These are phyloP conservation scores for Cotesia typhae DNA, from an alignment of 1,140 invertebrate genomes.

Conservation along the genomic window DNA sequence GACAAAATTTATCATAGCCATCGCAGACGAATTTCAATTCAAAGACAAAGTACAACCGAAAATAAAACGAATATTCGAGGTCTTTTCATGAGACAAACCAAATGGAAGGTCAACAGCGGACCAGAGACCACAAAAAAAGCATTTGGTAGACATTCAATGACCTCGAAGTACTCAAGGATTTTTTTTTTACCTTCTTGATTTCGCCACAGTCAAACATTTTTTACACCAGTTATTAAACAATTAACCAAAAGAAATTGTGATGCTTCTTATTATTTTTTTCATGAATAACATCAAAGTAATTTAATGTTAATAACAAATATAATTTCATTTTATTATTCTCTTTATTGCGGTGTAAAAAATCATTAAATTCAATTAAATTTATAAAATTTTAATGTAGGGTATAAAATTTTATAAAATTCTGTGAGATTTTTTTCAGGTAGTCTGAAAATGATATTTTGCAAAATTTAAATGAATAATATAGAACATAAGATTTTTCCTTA, in stretches of 20 bases:
- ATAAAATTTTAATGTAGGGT: too few species aligned
- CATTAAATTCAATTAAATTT: too few species aligned
- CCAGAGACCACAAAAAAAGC: conserved; percentile 29
- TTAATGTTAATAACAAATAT: too few species aligned
- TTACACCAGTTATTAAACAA: too few species aligned
- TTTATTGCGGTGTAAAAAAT: too few species aligned
- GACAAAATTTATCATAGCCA: conserved; percentile 32
- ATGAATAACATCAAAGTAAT: too few species aligned
- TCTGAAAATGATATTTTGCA: too few species aligned
- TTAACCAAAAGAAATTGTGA: conserved; percentile 32
- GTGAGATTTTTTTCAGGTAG: too few species aligned
- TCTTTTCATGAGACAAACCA: conserved; percentile 40
- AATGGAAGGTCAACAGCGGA: conserved; percentile 41
- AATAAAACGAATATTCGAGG: conserved; percentile 42
- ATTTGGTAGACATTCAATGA: conserved; percentile 34
- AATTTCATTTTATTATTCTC: too few species aligned
- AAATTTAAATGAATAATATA: too few species aligned
- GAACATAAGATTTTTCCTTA: too few species aligned
- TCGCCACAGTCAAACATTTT: conserved; percentile 9
- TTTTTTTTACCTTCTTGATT: conserved; percentile 15
- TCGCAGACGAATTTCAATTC: conserved; percentile 10
- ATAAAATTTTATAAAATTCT: too few species aligned
- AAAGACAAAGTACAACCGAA: conserved; percentile 33
- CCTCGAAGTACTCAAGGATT: conserved; percentile 37
- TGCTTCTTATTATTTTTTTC: background rate